Evolutionary conservation across 1,140 invertebrate species (phyloP), one percentile per base, ranked within the genome.

Genomic region (Monochamus saltuarius): DNA sequence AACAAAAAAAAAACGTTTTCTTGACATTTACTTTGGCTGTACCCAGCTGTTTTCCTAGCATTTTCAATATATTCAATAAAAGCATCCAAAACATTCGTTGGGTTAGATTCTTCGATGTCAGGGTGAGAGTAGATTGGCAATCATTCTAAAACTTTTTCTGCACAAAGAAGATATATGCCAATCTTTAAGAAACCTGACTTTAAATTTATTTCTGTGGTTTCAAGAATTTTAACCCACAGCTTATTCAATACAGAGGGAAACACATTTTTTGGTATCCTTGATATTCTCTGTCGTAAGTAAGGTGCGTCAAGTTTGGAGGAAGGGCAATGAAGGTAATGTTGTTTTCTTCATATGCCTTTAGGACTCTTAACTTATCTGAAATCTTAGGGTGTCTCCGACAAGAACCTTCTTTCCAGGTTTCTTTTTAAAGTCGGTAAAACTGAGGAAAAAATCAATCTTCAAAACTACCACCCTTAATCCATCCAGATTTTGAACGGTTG

Each of bases 301-400:
- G 53, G 62, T 75, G 74, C 7, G 75, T 77, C 8, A 70, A 61
- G 57, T 78, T 79, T n/a, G 72, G 45, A 40, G 77, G 73, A 16
- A 79, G 59, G 51, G 64, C 73, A 42, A 78, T 61, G 40, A 77
- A 71, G 17, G 55, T 54, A 14, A 79, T 75, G 51, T 78, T 63
- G 45, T 78, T 69, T 68, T 71, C 61, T 40, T 63, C 39, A 22
- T 72, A 75, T 14, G 59, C 14, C 46, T 68, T 65, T 14, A 78
- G 66, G 10, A 78, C 46, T 43, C 75, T 61, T 16, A 65, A 35
- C 67, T 70, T 19, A 80, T 66, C 65, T 80, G 78, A 8, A 68
- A 73, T 22, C 55, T 62, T 7, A 80, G 59, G 62, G 79, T 67
- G 75, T 75, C 22, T 29, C 22, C 22, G 22, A 29, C 22, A 3